Percentiles rank a stretch among this genome's conserved stretches.
Evolutionary conservation across 2,888 invertebrate species (phyloP).

Genomic region (Watsonalla cultraria): DNA sequence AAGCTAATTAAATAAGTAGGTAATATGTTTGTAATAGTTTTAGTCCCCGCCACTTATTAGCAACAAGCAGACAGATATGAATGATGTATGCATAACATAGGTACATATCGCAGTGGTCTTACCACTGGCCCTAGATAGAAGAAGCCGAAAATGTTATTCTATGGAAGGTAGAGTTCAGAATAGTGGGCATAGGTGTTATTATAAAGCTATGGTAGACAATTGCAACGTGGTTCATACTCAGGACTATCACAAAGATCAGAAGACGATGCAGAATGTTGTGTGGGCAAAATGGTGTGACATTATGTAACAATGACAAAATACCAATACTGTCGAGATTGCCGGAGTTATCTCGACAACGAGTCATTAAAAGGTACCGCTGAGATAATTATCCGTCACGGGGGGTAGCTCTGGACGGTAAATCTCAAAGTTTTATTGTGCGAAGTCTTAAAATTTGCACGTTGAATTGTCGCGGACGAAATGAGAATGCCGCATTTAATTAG

Average conservation of each 20-base stretch:
- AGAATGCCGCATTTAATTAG: constrained; percentile 67
- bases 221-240: too few species aligned
- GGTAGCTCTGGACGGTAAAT: constrained; percentile 52
- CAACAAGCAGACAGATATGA: too few species aligned
- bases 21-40: too few species aligned
- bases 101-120: too few species aligned
- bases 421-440: constrained; percentile 52
- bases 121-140: too few species aligned
- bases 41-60: too few species aligned
- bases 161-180: too few species aligned
- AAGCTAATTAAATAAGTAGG: too few species aligned
- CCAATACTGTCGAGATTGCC: constrained; percentile 24
- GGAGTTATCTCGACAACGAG: constrained; percentile 31
- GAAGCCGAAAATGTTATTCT: too few species aligned
- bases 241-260: neutral
- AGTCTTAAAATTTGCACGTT: constrained; percentile 60
- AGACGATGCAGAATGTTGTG: neutral
- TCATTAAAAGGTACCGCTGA: constrained; percentile 46
- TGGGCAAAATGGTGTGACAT: constrained; percentile 1
- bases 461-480: constrained; percentile 63
- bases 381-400: constrained; percentile 56
- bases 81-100: too few species aligned
- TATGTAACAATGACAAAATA: constrained; percentile 26
- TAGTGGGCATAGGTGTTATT: too few species aligned
- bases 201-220: too few species aligned